Percentiles rank a stretch among this genome's conserved stretches.
These are phyloP conservation scores for Riparia riparia DNA, from an alignment of 2,113 vertebrate genomes.

Conservation along the genomic window DNA sequence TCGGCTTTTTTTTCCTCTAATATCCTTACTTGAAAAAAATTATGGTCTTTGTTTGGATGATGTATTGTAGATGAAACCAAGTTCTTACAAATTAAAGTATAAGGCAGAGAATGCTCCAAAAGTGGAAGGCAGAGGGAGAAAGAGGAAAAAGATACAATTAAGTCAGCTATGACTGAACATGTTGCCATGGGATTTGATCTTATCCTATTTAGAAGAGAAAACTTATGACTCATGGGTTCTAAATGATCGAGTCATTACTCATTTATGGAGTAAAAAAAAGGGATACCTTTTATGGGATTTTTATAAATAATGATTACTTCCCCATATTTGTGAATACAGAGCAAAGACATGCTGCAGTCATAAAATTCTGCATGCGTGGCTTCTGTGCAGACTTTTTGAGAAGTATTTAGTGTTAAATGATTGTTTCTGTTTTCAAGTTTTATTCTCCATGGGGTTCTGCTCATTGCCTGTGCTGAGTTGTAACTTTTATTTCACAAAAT, in stretches of 20 bases:
- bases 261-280: conserved; percentile 61
- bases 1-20: not conserved
- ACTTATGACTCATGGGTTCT: conserved; percentile 73
- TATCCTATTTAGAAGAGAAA: conserved; percentile 68
- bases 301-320: conserved; percentile 60
- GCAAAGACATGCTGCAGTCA: not conserved
- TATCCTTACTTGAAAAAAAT: not conserved
- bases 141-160: conserved; percentile 18
- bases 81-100: not conserved
- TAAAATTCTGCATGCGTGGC: not conserved
- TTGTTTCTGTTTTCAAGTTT: not conserved
- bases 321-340: conserved; percentile 37
- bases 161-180: conserved; percentile 50
- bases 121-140: not conserved
- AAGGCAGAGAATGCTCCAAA: not conserved
- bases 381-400: conserved; percentile 13
- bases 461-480: not conserved
- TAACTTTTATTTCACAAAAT: not conserved
- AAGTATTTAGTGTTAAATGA: not conserved
- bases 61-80: not conserved
- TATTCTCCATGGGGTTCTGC: not conserved
- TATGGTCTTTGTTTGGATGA: not conserved
- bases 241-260: conserved; percentile 68
- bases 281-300: conserved; percentile 68
- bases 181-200: conserved; percentile 58